phyloP scores from a whole-genome alignment of 2,888 invertebrate species.

The Dione juno region DNA sequence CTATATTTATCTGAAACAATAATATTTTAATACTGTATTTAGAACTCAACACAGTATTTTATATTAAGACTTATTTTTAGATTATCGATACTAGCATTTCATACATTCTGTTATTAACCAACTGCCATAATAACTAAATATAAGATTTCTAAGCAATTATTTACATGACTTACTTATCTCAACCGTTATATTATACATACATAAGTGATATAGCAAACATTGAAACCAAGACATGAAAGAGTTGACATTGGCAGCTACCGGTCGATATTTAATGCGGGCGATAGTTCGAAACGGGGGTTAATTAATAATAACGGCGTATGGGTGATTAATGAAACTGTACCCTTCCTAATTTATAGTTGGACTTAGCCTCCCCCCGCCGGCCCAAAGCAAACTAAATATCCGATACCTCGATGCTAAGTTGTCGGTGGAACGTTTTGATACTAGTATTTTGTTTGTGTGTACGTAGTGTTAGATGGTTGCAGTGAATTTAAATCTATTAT shows the following conservation, averaged over 20 bases:
- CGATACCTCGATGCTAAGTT: constrained; percentile 79
- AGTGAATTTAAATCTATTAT: no score
- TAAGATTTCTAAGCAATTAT: no score
- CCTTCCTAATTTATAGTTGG: constrained; percentile 85
- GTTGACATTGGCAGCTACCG: constrained; percentile 68
- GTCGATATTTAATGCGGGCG: constrained; percentile 80
- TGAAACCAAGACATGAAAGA: constrained; percentile 51
- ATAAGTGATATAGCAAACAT: no score
- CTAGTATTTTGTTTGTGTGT: constrained; percentile 45
- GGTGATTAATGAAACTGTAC: constrained; percentile 84
- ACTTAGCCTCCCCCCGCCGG: constrained; percentile 77
- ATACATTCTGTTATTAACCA: no score
- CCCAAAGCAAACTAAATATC: constrained; percentile 84
- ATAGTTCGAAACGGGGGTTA: constrained; percentile 79
- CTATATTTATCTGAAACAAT: no score
- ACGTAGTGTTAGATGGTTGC: not conserved
- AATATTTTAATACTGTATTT: no score
- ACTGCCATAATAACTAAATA: no score
- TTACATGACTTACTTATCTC: no score
- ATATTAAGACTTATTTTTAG: no score
- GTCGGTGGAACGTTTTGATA: constrained; percentile 56
- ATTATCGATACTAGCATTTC: no score
- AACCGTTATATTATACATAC: no score
- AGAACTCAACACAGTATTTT: no score
- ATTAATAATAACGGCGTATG: constrained; percentile 84